A percentile compares a stretch with the other conserved stretches of the same genome.
Evolutionary conservation across 2,888 invertebrate genomes (phyloP).

Genomic region (Andrena marginata): DNA sequence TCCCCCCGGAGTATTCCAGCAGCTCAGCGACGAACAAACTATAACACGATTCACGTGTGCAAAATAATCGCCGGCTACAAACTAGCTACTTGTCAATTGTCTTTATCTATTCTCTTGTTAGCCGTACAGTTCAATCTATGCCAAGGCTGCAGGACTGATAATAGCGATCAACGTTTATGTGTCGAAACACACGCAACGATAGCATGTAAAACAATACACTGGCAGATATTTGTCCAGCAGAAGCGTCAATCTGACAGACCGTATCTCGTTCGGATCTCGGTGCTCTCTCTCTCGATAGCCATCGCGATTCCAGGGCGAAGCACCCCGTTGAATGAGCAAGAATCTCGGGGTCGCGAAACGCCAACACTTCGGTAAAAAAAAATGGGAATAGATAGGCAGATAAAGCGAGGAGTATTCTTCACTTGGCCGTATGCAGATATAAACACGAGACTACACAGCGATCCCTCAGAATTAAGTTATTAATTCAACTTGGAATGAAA

Average conservation of each 20-base stretch:
- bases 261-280: constrained; percentile 19
- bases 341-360: not conserved
- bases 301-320: not conserved
- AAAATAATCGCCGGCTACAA: constrained; percentile 12
- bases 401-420: constrained; percentile 4
- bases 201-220: not conserved
- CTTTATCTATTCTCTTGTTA: constrained; percentile 17
- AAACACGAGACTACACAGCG: not conserved
- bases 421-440: not conserved
- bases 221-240: constrained; percentile 17
- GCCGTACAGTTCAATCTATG: constrained; percentile 24
- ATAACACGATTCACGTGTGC: not conserved
- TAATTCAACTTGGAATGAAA: no score
- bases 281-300: not conserved
- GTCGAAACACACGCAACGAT: constrained; percentile 16
- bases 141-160: constrained; percentile 37
- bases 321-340: not conserved
- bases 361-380: not conserved
- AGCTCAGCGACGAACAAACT: not conserved
- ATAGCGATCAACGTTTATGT: constrained; percentile 2
- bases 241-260: not conserved
- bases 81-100: constrained; percentile 19
- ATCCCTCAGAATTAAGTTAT: no score
- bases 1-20: no score
- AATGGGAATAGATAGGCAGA: constrained; percentile 8